Base-by-base conservation (phyloP, 2,113 vertebrate genomes). In the Struthio camelus region DNA sequence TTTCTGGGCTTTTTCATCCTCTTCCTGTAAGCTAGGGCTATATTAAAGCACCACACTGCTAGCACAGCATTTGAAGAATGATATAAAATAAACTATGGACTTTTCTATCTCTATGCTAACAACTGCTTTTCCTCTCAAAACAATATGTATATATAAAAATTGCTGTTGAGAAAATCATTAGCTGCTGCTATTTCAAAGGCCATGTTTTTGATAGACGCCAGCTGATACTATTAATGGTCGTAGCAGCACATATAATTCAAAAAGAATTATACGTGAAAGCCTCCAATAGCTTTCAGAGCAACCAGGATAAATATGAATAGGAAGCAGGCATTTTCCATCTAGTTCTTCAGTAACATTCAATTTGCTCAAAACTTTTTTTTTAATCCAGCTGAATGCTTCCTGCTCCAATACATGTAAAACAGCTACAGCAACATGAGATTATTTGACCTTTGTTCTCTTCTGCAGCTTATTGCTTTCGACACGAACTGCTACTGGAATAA, bases 261-360 rank as follows among this genome's bases (percentile, higher is more conserved):
- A 65, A 50, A 4, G 18, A 65, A 42, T 36, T 36, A 28, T 44
- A 24, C 1, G 0, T n/a, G 32, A 73, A 82, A 87, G 8, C 11
- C 22, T 62, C 34, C 40, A 56, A 10, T 10, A 62, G 50, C 12
- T 38, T 62, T 28, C 12, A n/a, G 11, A 82, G 22, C n/a, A 25
- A 23, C 14, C 5, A 16, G 40, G 20, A 0, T 27, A 23, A 11
- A 4, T 3, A 9, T 2, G 14, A 67, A 66, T 3, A 58, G 19
- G 46, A 58, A 79, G 15, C 5, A 8, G 1, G 5, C 4, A 13
- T 11, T 79, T 75, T 40, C 14, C 14, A 9, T 15, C 3, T 6
- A 40, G 19, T 16, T n/a, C 18, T 62, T 16, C 62, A 34, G 34
- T 28, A 56, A 24, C 1, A 3, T 42, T 36, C n/a, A 17, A 7